Conservation (phyloP, 2,113 vertebrate genomes). For the Tychaedon coryphoeus region DNA sequence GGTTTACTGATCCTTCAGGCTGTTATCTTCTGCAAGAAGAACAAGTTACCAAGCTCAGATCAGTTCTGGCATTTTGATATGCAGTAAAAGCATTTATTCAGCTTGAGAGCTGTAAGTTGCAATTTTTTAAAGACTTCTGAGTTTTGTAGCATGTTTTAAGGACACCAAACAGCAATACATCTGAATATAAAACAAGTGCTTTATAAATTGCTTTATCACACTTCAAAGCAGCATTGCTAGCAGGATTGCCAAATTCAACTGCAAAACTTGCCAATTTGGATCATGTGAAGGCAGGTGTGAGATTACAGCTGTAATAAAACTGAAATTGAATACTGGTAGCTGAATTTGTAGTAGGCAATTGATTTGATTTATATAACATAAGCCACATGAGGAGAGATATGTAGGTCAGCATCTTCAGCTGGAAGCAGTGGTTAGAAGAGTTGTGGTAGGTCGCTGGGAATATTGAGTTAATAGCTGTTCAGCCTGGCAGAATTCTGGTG, state of each 20-base stretch:
- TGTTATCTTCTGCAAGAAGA: conserved; percentile 25
- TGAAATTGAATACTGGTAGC: conserved; percentile 47
- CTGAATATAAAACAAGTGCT: conserved; percentile 61
- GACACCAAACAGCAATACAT: conserved; percentile 45
- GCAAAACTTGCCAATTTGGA: conserved; percentile 58
- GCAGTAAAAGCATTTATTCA: conserved; percentile 25
- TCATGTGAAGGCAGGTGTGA: conserved; percentile 52
- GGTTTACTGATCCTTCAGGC: conserved; percentile 23
- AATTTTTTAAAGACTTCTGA: conserved; percentile 24
- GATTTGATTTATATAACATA: conserved; percentile 61
- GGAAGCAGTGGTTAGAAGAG: neutral
- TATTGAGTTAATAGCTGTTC: conserved; percentile 10
- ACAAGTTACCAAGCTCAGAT: neutral
- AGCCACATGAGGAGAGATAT: conserved; percentile 29
- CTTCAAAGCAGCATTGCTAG: conserved; percentile 15
- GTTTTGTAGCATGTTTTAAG: conserved; percentile 25
- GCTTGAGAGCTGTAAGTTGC: neutral
- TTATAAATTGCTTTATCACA: conserved; percentile 56
- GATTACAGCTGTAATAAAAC: conserved; percentile 63
- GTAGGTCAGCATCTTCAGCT: conserved; percentile 53
- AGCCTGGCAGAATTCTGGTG: neutral
- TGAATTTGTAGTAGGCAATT: conserved; percentile 58
- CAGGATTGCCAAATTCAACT: conserved; percentile 44
- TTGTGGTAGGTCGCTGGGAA: neutral
- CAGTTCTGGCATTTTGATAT: neutral